A percentile compares a stretch with the other conserved stretches of the same genome.
phyloP scores from a whole-genome alignment of 2,113 vertebrate species.

The Salvelinus alpinus region DNA sequence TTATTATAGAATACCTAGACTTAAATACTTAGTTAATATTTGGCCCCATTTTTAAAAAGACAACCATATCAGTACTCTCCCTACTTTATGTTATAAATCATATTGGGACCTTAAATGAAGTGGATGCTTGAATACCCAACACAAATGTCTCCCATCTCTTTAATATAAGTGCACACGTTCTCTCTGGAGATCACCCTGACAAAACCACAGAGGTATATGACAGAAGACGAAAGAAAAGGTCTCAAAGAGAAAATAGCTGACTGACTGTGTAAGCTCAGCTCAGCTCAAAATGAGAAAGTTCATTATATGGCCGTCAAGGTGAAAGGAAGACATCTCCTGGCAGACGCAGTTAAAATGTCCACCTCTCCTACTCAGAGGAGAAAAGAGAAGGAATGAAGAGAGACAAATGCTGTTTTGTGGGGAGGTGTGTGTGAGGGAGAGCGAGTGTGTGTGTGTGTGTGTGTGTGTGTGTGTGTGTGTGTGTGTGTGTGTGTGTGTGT shows the following conservation, averaged over 20 bases:
- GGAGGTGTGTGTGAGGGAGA: not conserved
- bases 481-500: not conserved
- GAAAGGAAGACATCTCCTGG: conserved; percentile 65
- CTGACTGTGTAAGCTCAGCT: conserved; percentile 67
- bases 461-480: not conserved
- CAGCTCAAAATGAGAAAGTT: conserved; percentile 70
- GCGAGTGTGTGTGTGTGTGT: not conserved
- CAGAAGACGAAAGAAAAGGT: conserved; percentile 22
- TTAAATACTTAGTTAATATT: too few relatives aligned
- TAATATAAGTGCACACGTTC: conserved; percentile 57
- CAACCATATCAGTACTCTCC: not conserved
- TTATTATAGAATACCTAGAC: too few relatives aligned
- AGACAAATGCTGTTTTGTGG: conserved; percentile 5
- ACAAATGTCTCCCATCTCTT: conserved; percentile 55
- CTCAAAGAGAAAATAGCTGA: conserved; percentile 63
- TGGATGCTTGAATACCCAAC: conserved; percentile 45
- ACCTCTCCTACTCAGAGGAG: conserved; percentile 53
- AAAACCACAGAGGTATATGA: conserved; percentile 51
- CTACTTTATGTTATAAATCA: not conserved
- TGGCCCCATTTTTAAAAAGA: not conserved
- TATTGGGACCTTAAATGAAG: conserved; percentile 52
- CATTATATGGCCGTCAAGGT: conserved; percentile 70
- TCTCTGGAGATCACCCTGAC: conserved; percentile 64
- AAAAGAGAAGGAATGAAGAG: conserved; percentile 51
- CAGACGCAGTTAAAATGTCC: conserved; percentile 58